Percentiles rank a stretch among this genome's conserved stretches.
Evolutionary conservation across 2,113 vertebrate species (phyloP).

Genomic region (Neotragus pygmaeus): DNA sequence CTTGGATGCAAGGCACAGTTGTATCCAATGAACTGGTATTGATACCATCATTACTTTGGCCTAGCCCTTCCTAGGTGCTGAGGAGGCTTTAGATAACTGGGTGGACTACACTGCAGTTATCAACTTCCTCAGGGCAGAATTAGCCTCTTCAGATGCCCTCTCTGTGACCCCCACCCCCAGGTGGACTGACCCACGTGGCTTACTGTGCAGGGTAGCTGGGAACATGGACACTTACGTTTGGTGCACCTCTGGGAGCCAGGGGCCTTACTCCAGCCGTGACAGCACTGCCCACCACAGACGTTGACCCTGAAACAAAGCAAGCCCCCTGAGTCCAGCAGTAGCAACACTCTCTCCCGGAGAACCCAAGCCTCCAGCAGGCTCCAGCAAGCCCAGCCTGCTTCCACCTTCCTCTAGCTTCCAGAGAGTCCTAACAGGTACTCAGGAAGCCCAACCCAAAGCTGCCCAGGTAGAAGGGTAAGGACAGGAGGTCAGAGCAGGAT

Average conservation of each 20-base stretch:
- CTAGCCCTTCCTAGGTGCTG: neutral
- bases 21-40: neutral
- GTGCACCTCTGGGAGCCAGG: constrained; percentile 95
- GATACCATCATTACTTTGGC: neutral
- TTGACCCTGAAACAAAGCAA: constrained; percentile 90
- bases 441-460: neutral
- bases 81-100: neutral
- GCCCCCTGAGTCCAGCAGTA: constrained; percentile 17
- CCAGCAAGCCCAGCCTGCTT: neutral
- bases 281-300: constrained; percentile 95
- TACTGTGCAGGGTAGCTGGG: neutral
- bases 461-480: neutral
- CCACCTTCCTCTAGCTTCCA: neutral
- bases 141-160: neutral
- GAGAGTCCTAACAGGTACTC: neutral
- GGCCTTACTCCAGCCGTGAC: constrained; percentile 93
- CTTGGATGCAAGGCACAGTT: neutral
- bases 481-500: neutral
- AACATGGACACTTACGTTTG: constrained; percentile 88
- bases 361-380: neutral
- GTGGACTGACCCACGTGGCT: neutral
- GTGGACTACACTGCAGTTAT: neutral
- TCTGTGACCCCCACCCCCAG: neutral
- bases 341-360: neutral
- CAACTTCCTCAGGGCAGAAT: neutral